Base-by-base conservation (phyloP, 2,113 vertebrate genomes). In the Siniperca chuatsi region DNA sequence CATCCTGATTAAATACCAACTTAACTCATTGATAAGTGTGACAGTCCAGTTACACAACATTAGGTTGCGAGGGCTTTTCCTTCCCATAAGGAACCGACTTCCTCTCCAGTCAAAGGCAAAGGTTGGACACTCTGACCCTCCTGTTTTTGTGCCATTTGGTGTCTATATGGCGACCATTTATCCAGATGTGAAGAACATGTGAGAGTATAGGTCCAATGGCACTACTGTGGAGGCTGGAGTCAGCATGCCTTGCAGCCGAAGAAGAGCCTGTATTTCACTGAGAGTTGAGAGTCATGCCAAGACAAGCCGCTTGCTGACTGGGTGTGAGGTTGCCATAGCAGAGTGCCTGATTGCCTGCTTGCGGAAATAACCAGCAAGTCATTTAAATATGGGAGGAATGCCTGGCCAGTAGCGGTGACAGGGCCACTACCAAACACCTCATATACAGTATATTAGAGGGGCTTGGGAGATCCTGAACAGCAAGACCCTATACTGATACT, bases 161-260 rank as follows among this genome's bases (percentile, higher is more conserved):
- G 58, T 42, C 42, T 44, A 13, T 35, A 23, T 75, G 40, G 50
- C 67, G 44, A 54, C 62, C 58, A 58, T 75, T 87, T 65, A 81
- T 80, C 58, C 25, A 79, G 33, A 74, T 77, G 16, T 87, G 25
- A 69, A 54, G 37, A 69, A 54, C 67, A 44, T 46, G 42, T 3
- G 6, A 46, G 46, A 23, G 65, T 35, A 44, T 2, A 13, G 16
- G 60, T 78, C 25, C 29, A 61, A 16, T 35, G 69, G 42, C 16
- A 58, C 48, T 4, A 8, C 52, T n/a, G 66, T n/a, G 71, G 78
- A 82, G 67, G 61, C 50, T 64, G 52, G 21, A 69, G 61, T 68
- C 54, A 77, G n/a, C 75, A 52, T 29, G 65, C 52, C 78, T 46
- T 50, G 35, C 57, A 81, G 78, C 60, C 13, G 55, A 35, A 70